phyloP scores from a whole-genome alignment of 2,888 invertebrate species.

The Eucera pruinosa region DNA sequence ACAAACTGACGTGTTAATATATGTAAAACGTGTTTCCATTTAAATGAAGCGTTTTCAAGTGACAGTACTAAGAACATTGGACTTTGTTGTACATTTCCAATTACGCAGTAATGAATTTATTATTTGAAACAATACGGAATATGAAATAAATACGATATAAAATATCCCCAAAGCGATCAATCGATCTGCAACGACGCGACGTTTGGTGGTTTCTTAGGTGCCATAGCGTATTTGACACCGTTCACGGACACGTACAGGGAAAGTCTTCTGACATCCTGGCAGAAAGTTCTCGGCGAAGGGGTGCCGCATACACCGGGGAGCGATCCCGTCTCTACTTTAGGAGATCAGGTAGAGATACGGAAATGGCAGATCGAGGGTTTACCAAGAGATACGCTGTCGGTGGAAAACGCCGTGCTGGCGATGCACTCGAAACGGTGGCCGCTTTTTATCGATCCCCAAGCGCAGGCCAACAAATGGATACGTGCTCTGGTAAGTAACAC shows the following conservation, averaged over 20 bases:
- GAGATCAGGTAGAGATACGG: conserved; percentile 91
- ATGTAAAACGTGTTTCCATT: too few relatives aligned
- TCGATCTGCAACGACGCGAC: too few relatives aligned
- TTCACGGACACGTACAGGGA: conserved; percentile 89
- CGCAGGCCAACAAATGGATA: conserved; percentile 96
- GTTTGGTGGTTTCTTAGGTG: conserved; percentile 85
- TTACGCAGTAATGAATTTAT: too few relatives aligned
- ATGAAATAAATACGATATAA: too few relatives aligned
- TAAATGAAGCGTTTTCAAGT: too few relatives aligned
- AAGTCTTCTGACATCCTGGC: conserved; percentile 86
- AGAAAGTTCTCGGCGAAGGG: conserved; percentile 84
- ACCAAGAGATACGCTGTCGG: conserved; percentile 93
- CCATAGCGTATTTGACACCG: conserved; percentile 92
- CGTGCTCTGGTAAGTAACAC: conserved; percentile 89
- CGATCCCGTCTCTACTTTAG: conserved; percentile 89
- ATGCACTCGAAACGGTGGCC: conserved; percentile 94
- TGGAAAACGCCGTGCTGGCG: conserved; percentile 95
- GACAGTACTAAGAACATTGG: too few relatives aligned
- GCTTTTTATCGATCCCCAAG: conserved; percentile 96
- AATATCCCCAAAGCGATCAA: too few relatives aligned
- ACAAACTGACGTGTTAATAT: too few relatives aligned
- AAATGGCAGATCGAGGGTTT: conserved; percentile 94
- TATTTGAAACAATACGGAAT: too few relatives aligned
- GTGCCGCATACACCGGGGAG: conserved; percentile 90
- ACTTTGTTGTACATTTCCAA: too few relatives aligned